Evolutionary conservation across 92 coral and sea anemone genomes (phyloP), one percentile per base, ranked within the genome.

Genomic region (Porites cylindrica): DNA sequence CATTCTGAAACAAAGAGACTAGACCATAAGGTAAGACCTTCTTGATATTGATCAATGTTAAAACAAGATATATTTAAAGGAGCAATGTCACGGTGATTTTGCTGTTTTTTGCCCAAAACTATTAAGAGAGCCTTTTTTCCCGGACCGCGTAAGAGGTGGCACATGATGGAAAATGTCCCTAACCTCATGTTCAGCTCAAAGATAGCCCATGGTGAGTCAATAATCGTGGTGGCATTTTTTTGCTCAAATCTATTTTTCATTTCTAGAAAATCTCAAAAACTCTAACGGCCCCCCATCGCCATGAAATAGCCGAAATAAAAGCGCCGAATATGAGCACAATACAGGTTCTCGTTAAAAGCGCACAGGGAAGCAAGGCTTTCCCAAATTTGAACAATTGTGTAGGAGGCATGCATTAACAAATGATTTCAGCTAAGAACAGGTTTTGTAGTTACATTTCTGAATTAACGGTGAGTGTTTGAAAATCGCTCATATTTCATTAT

Each of bases 201-300:
- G 71, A 66, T 7, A 23, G 24, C 24, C 71, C 19, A 19, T 19
- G 32, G 24, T 66, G 29, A 66, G 26, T 43, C 50, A 66, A 66
- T 66, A 66, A 66, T 19, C 32, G 26, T 66, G 71, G 5, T 19
- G 12, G 8, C 24, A 66, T 66, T 16, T 66, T 66, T 66, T 66
- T 66, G 71, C 24, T 21, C 71, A 66, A 66, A 66, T 19, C 24
- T 66, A 66, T 66, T 66, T 66, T 19, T 63, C 24, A 19, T 66
- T 66, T 66, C 71, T 66, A 66, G 29, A 66, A 66, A 66, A 66
- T 66, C 71, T 66, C 26, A 8, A 66, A 66, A 66, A 66, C 71
- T 66, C 32, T 66, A 18, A 66, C 71, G 71, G 71, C 19, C 32
- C 32, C 71, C 26, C 7, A 1, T 0, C 71, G 26, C 32, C 19